Evolutionary conservation across 2,797 vertebrate species (phyloP).

Genomic region (Erpetoichthys calabaricus): DNA sequence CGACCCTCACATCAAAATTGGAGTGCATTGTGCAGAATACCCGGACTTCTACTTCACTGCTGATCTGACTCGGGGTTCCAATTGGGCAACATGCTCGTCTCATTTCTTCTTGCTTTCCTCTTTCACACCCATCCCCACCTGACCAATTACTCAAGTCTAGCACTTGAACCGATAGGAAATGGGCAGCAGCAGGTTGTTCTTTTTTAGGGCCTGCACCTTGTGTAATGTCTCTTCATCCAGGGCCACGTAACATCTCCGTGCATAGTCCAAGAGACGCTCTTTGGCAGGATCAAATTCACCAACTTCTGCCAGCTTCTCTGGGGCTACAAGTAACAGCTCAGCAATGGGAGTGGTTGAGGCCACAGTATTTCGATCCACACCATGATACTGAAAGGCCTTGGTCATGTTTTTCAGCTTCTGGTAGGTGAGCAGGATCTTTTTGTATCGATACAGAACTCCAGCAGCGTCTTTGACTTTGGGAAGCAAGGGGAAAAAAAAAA

Average conservation of each 20-base stretch:
- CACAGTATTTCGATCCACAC: constrained; percentile 79
- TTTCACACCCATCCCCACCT: constrained; percentile 18
- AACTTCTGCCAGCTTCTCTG: constrained; percentile 74
- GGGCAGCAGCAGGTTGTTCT: constrained; percentile 77
- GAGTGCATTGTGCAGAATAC: too few species aligned
- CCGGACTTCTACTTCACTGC: too few species aligned
- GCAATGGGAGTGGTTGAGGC: constrained; percentile 82
- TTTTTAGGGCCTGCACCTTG: constrained; percentile 79
- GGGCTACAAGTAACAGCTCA: constrained; percentile 77
- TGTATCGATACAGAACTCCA: constrained; percentile 81
- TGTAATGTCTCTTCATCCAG: constrained; percentile 73
- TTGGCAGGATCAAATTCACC: constrained; percentile 80
- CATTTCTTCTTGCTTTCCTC: constrained; percentile 15
- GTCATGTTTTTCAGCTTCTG: constrained; percentile 86
- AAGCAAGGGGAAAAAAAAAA: not conserved
- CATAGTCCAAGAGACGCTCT: constrained; percentile 81
- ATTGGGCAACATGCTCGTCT: too few species aligned
- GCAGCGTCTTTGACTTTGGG: constrained; percentile 71
- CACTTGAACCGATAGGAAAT: constrained; percentile 83
- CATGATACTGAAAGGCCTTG: constrained; percentile 77
- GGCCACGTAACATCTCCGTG: constrained; percentile 71
- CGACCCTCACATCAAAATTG: too few species aligned
- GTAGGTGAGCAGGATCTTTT: constrained; percentile 80
- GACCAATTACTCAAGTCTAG: constrained; percentile 23
- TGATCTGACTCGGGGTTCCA: too few species aligned